A percentile compares a stretch with the other conserved stretches of the same genome.
phyloP scores from a whole-genome alignment of 2,797 vertebrate species.

The Onychomys torridus region DNA sequence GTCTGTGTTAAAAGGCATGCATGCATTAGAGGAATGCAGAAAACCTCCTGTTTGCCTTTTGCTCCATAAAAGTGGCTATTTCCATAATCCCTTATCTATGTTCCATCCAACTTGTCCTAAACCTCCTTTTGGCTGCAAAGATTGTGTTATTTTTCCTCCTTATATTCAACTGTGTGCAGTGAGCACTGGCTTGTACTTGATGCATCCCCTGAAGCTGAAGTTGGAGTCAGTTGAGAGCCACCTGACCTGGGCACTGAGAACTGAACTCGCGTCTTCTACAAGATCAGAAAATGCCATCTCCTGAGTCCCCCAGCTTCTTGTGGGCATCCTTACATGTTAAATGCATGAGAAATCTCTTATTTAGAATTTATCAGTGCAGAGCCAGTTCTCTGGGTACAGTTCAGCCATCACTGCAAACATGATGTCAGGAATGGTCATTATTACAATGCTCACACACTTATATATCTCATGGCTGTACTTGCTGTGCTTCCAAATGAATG shows the following conservation, averaged over 20 bases:
- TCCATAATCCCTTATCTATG: background rate
- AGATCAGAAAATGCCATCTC: background rate
- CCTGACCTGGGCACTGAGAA: background rate
- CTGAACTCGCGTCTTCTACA: background rate
- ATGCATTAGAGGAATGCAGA: background rate
- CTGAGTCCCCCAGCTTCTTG: background rate
- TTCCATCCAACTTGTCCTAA: background rate
- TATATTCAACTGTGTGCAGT: background rate
- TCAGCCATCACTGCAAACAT: background rate
- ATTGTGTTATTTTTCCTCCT: background rate
- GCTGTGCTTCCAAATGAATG: background rate
- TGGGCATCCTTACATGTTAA: background rate
- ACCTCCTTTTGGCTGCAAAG: background rate
- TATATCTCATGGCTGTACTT: background rate
- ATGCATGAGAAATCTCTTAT: background rate
- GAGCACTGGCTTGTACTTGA: background rate
- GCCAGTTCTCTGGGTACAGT: background rate
- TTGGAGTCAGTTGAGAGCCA: background rate
- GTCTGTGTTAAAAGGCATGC: background rate
- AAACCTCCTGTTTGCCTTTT: background rate
- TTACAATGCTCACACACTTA: background rate
- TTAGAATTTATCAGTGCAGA: background rate
- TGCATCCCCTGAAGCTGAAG: background rate
- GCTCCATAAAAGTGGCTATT: background rate
- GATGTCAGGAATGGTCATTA: background rate